Base-by-base conservation (phyloP, 2,113 vertebrate genomes). In the Tachysurus fulvidraco region DNA sequence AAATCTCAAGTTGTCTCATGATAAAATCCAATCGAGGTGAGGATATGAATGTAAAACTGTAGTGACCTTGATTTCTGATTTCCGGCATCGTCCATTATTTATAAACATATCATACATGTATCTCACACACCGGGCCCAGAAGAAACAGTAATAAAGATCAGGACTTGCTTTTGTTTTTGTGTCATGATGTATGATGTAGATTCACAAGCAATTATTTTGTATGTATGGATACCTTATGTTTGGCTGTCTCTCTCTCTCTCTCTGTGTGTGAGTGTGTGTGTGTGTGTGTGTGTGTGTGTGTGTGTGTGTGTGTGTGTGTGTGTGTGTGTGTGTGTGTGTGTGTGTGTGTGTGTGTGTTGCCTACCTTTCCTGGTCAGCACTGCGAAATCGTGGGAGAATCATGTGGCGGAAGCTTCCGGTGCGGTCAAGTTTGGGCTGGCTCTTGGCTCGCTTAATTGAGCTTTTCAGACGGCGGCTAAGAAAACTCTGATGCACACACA, bases 331-430 rank as follows among this genome's bases (percentile, higher is more conserved):
- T 71, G 30, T 67, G 44, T 71, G 50, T 41, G 28, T 41, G 46
- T 28, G 50, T 57, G 67, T 80, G 62, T 46, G 23, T 17, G 6
- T 8, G 3, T 50, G 25, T 60, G 36, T 28, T 77, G 41, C 86
- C 14, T 84, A 97, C 97, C 97, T 95, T 92, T 98, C 97, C 93
- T 98, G 97, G 94, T 98, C 97, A 78, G 97, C 97, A 82, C 97
- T 97, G 87, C 97, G 94, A 92, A 98, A 98, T 46, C 97, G 96
- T 83, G 97, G 97, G 93, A 98, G 93, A 93, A 98, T 97, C 96
- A 96, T 96, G 76, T 98, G 97, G 87, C 96, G 96, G 92, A 98
- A 98, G 93, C 97, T 98, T 96, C 96, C 97, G 92, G 97, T 97
- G 88, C 97, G 96, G 93, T 98, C 97, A 88, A 98, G 95, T 94